phyloP scores from a whole-genome alignment of 2,797 vertebrate species.

The Tokudaia muenninki region DNA sequence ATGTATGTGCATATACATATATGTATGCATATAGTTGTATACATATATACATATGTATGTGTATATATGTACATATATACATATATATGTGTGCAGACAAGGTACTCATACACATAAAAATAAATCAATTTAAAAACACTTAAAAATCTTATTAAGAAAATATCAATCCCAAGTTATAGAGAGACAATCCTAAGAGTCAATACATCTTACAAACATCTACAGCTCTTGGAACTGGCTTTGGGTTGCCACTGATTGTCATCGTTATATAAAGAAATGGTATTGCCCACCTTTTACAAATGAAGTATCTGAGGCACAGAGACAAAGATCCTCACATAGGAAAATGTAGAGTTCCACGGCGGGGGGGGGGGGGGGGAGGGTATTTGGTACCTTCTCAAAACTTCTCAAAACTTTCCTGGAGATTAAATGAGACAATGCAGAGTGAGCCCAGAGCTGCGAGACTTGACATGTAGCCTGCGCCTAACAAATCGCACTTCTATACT shows the following conservation, averaged over 20 bases:
- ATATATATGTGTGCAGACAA: background rate
- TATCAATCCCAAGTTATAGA: background rate
- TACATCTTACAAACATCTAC: background rate
- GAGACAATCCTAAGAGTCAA: background rate
- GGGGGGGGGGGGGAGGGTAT: too few relatives aligned
- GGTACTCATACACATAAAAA: background rate
- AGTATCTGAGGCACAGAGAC: background rate
- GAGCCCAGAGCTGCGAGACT: background rate
- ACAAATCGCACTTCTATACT: background rate
- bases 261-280: background rate
- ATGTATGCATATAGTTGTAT: too few relatives aligned
- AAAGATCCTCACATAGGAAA: background rate
- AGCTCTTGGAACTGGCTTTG: background rate
- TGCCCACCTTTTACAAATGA: background rate
- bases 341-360: background rate
- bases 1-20: too few relatives aligned
- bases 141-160: background rate
- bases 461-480: fast-evolving
- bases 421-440: background rate
- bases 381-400: background rate
- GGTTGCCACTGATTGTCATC: background rate
- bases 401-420: background rate
- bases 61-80: background rate
- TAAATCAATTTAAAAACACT: background rate
- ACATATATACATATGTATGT: background rate